Evolutionary conservation across 2,797 vertebrate species (phyloP).

Genomic region (Mergus octosetaceus): DNA sequence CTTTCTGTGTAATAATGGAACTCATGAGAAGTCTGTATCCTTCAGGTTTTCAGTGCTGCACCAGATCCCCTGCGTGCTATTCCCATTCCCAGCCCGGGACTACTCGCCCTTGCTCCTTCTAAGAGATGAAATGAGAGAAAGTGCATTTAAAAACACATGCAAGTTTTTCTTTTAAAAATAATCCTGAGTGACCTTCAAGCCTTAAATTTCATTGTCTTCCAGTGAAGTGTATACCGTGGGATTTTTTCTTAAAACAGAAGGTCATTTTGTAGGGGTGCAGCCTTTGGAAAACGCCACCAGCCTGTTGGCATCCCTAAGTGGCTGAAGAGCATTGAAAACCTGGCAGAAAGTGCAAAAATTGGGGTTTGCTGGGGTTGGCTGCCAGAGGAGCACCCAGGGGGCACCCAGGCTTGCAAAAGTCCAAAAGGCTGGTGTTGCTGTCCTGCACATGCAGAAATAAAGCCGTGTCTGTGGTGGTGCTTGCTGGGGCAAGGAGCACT

Average conservation of each 20-base stretch:
- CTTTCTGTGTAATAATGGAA: not conserved
- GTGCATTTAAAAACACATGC: not conserved
- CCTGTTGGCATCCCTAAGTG: not conserved
- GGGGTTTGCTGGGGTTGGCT: not conserved
- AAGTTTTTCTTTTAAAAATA: not conserved
- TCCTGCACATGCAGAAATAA: no score
- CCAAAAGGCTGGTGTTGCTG: no score
- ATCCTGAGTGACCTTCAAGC: not conserved
- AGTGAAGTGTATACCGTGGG: fast-evolving
- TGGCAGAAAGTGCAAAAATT: not conserved
- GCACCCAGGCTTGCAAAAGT: no score
- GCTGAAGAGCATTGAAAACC: not conserved
- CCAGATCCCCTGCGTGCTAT: fast-evolving
- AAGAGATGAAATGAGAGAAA: not conserved
- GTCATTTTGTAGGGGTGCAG: not conserved
- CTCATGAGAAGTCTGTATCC: fast-evolving
- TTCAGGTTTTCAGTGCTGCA: not conserved
- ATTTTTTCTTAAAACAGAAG: not conserved
- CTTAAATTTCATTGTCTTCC: not conserved
- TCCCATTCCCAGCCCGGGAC: fast-evolving
- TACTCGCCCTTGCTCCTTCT: not conserved
- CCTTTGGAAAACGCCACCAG: not conserved
- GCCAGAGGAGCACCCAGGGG: not conserved
- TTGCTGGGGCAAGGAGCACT: no score
- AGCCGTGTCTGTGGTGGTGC: no score